Evolutionary conservation across 1,140 invertebrate genomes (phyloP), one percentile per base, ranked within the genome.

Genomic region (Drosophila bocki): DNA sequence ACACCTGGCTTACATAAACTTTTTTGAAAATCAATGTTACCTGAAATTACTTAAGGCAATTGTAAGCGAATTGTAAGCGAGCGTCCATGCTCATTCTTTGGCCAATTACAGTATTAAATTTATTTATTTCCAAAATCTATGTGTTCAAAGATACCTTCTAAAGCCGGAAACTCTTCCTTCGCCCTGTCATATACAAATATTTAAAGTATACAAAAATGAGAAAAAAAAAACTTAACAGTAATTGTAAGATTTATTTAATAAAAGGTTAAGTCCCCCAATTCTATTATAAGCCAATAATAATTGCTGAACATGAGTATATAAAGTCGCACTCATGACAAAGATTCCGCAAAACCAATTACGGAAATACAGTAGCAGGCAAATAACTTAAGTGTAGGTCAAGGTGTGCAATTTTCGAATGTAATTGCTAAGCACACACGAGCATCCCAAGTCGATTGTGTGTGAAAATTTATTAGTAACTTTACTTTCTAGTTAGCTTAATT

Each of bases 401-500:
- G 15, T 33, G 19, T 48, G 69, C 47, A 59, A 59, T 71, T 75
- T 41, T 29, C 51, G 48, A 63, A 53, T 17, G 29, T 50, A 75
- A 76, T 76, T 76, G 71, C 33, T 41, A 41, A 56, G 63, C 33
- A 11, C 44, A 44, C 42, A n/a, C 9, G 13, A 53, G 22, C 19
- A 47, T 44, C 50, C 26, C 37, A 44, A 75, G 39, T 50, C 37
- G 56, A 48, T 62, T 48, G 48, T 67, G 50, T 60, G 60, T 65
- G 17, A 15, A 29, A 58, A 32, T 39, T 32, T 50, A 56, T 63
- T 32, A 58, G 47, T 51, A 37, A 7, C 32, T 35, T 58, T 77
- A 48, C 54, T 62, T 75, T 80, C 81, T 72, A 81, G 74, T 65
- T 85, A 78, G 65, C 61, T 63, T 76, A 50, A 78, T 59, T 78